These are phyloP conservation scores for Halesus radiatus DNA, from an alignment of 1,140 invertebrate genomes.

Conservation along the genomic window DNA sequence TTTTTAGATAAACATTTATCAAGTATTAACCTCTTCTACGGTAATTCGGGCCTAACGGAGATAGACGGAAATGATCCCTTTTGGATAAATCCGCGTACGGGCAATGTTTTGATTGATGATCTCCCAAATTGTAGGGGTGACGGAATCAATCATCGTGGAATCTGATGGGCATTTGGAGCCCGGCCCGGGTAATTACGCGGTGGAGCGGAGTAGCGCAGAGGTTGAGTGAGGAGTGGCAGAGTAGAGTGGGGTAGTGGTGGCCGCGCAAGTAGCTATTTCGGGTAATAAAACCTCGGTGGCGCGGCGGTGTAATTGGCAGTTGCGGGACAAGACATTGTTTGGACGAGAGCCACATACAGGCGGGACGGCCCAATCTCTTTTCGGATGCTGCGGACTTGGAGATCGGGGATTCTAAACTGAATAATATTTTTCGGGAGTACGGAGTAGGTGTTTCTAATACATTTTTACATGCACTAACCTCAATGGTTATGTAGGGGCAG, in stretches of 20 bases:
- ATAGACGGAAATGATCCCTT: neutral
- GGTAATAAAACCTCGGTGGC: constrained; percentile 52
- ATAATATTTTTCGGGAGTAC: too few relatives aligned
- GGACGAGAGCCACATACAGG: neutral
- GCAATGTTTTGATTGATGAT: constrained; percentile 9
- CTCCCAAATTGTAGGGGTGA: constrained; percentile 36
- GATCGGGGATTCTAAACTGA: neutral
- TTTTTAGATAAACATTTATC: too few relatives aligned
- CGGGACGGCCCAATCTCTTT: constrained; percentile 9
- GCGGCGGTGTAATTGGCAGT: constrained; percentile 50
- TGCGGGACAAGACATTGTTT: constrained; percentile 28
- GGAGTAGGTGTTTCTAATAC: too few relatives aligned
- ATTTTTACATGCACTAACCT: too few relatives aligned
- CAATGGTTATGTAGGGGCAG: too few relatives aligned
- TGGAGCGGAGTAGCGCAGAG: neutral
- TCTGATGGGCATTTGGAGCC: constrained; percentile 15
- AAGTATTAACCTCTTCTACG: too few relatives aligned
- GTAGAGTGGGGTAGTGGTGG: too few relatives aligned
- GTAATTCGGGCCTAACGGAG: neutral
- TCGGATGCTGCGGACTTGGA: neutral
- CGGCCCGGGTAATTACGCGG: constrained; percentile 52
- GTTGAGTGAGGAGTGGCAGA: too few relatives aligned
- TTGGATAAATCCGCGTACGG: neutral
- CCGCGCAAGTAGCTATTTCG: constrained; percentile 49
- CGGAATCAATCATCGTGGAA: constrained; percentile 24